Conservation (phyloP, 2,797 vertebrate genomes). For the Austrolebias charrua region DNA sequence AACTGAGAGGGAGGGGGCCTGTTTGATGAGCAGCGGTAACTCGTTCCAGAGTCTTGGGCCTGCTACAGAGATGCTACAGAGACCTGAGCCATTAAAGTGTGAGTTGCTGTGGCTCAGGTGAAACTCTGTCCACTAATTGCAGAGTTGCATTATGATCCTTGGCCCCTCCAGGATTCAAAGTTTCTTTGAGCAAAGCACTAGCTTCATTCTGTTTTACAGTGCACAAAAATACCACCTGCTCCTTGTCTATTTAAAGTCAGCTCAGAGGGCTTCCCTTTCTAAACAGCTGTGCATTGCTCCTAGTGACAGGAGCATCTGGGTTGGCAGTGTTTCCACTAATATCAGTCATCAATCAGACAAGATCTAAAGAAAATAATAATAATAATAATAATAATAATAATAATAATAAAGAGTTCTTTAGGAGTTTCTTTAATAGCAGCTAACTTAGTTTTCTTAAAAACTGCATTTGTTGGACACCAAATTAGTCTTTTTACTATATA, state of each 20-base stretch:
- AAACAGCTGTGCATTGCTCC: background rate
- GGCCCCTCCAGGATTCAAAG: background rate
- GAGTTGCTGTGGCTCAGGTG: background rate
- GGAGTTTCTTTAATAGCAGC: background rate
- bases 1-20: no score
- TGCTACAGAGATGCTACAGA: no score
- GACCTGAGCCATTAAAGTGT: background rate
- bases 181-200: background rate
- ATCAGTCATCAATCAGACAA: background rate
- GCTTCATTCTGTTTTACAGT: background rate
- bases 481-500: background rate
- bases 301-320: background rate
- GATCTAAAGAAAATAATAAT: no score
- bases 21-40: no score
- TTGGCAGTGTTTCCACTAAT: background rate
- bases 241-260: background rate
- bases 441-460: background rate
- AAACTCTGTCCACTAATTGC: conserved; percentile 9
- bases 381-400: background rate
- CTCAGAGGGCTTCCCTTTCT: background rate
- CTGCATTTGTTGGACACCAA: background rate
- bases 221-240: background rate
- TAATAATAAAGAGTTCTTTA: background rate
- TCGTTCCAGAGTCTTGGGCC: no score
- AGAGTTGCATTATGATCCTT: background rate